A percentile compares a stretch with the other conserved stretches of the same genome.
phyloP scores from a whole-genome alignment of 2,888 invertebrate species.

The Rhimphoctona megacephalus region DNA sequence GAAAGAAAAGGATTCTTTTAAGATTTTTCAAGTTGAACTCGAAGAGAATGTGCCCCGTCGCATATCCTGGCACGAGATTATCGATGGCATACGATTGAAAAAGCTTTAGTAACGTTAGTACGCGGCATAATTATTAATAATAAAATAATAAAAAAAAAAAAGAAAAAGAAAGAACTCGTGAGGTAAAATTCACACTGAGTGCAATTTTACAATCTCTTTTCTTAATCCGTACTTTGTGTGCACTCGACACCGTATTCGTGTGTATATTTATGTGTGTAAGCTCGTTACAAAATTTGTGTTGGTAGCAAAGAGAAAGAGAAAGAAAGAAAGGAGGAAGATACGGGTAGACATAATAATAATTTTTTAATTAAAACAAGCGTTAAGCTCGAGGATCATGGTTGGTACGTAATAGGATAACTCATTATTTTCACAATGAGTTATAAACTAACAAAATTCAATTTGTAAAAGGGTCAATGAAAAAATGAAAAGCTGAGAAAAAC shows the following conservation, averaged over 20 bases:
- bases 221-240: slow-evolving; percentile 28
- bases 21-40: slow-evolving; percentile 26
- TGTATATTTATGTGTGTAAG: slow-evolving; percentile 13
- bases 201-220: slow-evolving; percentile 20
- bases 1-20: slow-evolving; percentile 7
- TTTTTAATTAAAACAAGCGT: slow-evolving; percentile 42
- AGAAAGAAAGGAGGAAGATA: slow-evolving; percentile 51
- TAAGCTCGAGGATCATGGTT: slow-evolving; percentile 46
- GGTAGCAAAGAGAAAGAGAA: slow-evolving; percentile 16
- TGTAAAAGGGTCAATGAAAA: not conserved
- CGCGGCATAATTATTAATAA: slow-evolving; percentile 66
- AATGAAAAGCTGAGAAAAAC: not conserved
- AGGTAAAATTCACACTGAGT: slow-evolving; percentile 24
- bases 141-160: not conserved
- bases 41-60: slow-evolving; percentile 31
- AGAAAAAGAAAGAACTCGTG: slow-evolving; percentile 19
- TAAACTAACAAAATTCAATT: not conserved
- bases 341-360: slow-evolving; percentile 63
- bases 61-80: slow-evolving; percentile 33
- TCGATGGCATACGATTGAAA: slow-evolving; percentile 31
- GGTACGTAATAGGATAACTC: slow-evolving; percentile 52
- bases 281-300: slow-evolving; percentile 28
- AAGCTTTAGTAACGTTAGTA: slow-evolving; percentile 57
- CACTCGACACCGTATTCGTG: slow-evolving; percentile 1
- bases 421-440: not conserved